phyloP scores from a whole-genome alignment of 2,113 vertebrate genomes.

The Nasalis larvatus region DNA sequence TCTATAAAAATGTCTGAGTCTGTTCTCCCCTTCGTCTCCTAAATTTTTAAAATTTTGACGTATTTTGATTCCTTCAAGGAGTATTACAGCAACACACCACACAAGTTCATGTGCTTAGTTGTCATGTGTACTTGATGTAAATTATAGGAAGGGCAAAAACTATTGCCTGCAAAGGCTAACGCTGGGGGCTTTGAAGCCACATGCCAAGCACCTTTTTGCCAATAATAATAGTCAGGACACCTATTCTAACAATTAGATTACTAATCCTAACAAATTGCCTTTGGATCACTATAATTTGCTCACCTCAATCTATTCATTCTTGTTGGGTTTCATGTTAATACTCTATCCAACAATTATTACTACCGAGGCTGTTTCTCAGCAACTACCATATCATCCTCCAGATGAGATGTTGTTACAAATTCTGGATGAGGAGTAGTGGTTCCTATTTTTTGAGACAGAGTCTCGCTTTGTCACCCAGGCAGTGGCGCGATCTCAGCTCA shows the following conservation, averaged over 20 bases:
- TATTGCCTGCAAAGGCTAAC: too few species aligned
- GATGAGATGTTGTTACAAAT: not conserved
- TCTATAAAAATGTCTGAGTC: not conserved
- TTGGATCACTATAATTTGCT: not conserved
- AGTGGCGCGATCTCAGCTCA: too few species aligned
- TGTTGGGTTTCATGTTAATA: not conserved
- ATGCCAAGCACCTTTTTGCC: not conserved
- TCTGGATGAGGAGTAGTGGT: not conserved
- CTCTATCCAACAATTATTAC: not conserved
- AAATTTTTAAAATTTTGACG: not conserved
- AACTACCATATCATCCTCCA: not conserved
- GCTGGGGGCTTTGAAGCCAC: not conserved
- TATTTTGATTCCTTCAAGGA: not conserved
- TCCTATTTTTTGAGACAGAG: not conserved
- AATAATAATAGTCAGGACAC: not conserved
- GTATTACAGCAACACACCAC: not conserved
- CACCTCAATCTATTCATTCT: not conserved
- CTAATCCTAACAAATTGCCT: not conserved
- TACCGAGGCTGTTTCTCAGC: not conserved
- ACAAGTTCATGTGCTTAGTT: not conserved
- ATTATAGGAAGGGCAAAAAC: not conserved
- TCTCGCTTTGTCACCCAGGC: too few species aligned
- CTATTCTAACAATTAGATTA: not conserved
- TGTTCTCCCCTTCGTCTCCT: not conserved
- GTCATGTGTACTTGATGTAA: not conserved